A percentile compares a stretch with the other conserved stretches of the same genome.
Evolutionary conservation across 2,113 vertebrate species (phyloP).

Genomic region (Menura novaehollandiae): DNA sequence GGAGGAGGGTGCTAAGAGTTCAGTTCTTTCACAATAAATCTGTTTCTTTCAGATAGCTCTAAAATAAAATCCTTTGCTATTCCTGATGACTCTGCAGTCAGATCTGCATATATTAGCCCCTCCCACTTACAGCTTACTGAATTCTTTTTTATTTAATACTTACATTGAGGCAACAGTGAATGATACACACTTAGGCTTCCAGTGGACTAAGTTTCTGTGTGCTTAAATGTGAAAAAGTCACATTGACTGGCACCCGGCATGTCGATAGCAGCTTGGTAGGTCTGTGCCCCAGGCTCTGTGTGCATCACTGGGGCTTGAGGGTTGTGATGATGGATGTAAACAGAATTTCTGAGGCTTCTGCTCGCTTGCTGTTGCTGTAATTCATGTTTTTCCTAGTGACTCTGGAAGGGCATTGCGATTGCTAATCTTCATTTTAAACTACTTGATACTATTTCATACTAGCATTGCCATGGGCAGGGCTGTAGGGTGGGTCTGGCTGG

Average conservation of each 20-base stretch:
- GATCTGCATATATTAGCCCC: neutral
- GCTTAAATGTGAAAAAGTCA: neutral
- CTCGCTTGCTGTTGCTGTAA: neutral
- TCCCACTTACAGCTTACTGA: neutral
- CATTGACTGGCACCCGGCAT: neutral
- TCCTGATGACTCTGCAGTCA: neutral
- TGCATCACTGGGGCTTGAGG: accelerated
- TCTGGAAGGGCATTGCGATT: neutral
- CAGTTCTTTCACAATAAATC: neutral
- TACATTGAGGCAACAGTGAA: neutral
- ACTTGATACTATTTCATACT: neutral
- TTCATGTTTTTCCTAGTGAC: neutral
- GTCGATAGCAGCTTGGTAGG: neutral
- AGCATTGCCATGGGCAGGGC: accelerated
- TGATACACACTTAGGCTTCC: too few species aligned
- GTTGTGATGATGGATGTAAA: neutral
- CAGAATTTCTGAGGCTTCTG: neutral
- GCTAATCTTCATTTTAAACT: neutral
- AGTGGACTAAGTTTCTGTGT: too few species aligned
- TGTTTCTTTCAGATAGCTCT: neutral
- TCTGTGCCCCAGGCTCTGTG: neutral
- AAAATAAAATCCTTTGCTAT: neutral
- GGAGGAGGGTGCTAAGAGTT: neutral
- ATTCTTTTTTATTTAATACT: neutral
- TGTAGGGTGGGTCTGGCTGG: neutral